Evolutionary conservation across 2,797 vertebrate genomes (phyloP).

Genomic region (Percopsis omiscomaycus): DNA sequence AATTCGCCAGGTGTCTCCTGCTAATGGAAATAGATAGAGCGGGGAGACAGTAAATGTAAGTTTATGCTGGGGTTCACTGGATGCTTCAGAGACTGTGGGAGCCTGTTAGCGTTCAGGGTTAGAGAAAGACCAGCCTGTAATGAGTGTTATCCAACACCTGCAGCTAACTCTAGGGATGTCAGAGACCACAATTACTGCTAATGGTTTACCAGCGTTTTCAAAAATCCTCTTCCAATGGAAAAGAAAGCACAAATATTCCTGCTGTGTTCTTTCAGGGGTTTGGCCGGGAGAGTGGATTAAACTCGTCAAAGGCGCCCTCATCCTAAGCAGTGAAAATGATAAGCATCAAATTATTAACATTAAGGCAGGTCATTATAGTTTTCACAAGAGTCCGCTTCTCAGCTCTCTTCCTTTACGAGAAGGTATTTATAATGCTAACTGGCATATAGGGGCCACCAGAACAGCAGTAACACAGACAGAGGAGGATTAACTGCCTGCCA

Average conservation of each 20-base stretch:
- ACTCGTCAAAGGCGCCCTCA: slow-evolving; percentile 40
- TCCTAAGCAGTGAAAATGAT: slow-evolving; percentile 37
- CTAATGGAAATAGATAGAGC: slow-evolving; percentile 3
- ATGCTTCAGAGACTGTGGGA: slow-evolving; percentile 23
- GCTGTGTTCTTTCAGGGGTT: slow-evolving; percentile 28
- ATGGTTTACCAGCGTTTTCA: slow-evolving; percentile 29
- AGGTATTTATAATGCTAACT: slow-evolving; percentile 74
- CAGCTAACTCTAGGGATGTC: slow-evolving; percentile 47
- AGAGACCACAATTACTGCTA: slow-evolving; percentile 40
- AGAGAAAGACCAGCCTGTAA: slow-evolving; percentile 44
- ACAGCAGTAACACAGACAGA: slow-evolving; percentile 60
- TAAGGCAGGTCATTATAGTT: slow-evolving; percentile 63
- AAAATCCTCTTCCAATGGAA: slow-evolving; percentile 18
- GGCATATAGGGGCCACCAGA: slow-evolving; percentile 72
- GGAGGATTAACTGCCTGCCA: slow-evolving; percentile 66
- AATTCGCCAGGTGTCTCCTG: slow-evolving; percentile 15
- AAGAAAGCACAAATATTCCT: slow-evolving; percentile 10
- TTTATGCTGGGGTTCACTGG: slow-evolving; percentile 17
- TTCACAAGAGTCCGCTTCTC: slow-evolving; percentile 54
- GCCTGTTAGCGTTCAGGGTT: slow-evolving; percentile 21
- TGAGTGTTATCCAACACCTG: slow-evolving; percentile 53
- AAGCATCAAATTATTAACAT: slow-evolving; percentile 63
- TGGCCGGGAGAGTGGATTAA: slow-evolving; percentile 52
- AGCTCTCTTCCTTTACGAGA: slow-evolving; percentile 45
- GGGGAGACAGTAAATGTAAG: neutral